Conservation (phyloP, 1,140 invertebrate species). For the Adoxophyes honmai region DNA sequence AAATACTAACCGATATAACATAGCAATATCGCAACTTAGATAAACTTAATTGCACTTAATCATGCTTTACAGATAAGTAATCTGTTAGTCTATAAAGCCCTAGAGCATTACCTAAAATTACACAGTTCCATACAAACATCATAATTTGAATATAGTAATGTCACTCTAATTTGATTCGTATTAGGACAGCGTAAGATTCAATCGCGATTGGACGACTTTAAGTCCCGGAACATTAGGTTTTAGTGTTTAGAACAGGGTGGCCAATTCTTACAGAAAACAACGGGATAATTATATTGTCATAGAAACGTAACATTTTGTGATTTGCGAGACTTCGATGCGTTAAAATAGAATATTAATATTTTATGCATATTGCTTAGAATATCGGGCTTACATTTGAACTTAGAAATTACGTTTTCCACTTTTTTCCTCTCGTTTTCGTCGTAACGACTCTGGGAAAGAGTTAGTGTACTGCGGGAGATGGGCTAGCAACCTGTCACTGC, state of each 20-base stretch:
- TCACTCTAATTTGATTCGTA: not conserved
- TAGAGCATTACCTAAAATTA: conserved; percentile 13
- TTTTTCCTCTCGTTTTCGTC: too few species aligned
- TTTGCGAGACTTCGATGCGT: too few species aligned
- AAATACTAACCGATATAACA: too few species aligned
- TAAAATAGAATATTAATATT: too few species aligned
- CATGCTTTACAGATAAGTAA: conserved; percentile 8
- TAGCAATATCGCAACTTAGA: not conserved
- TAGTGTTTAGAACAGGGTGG: conserved; percentile 12
- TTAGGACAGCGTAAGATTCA: not conserved
- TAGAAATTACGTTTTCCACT: too few species aligned
- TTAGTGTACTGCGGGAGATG: too few species aligned
- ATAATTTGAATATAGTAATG: conserved; percentile 11
- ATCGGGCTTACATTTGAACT: too few species aligned
- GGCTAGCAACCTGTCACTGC: too few species aligned
- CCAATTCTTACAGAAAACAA: not conserved
- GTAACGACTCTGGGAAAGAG: too few species aligned
- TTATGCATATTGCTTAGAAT: too few species aligned
- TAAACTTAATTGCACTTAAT: conserved; percentile 15
- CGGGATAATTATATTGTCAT: too few species aligned
- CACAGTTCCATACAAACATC: conserved; percentile 13
- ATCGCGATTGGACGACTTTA: not conserved
- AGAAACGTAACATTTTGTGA: too few species aligned
- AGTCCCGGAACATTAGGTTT: not conserved
- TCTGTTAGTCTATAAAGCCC: not conserved